These are phyloP conservation scores for Lordiphosa mommai DNA, from an alignment of 1,140 invertebrate species.

Conservation along the genomic window DNA sequence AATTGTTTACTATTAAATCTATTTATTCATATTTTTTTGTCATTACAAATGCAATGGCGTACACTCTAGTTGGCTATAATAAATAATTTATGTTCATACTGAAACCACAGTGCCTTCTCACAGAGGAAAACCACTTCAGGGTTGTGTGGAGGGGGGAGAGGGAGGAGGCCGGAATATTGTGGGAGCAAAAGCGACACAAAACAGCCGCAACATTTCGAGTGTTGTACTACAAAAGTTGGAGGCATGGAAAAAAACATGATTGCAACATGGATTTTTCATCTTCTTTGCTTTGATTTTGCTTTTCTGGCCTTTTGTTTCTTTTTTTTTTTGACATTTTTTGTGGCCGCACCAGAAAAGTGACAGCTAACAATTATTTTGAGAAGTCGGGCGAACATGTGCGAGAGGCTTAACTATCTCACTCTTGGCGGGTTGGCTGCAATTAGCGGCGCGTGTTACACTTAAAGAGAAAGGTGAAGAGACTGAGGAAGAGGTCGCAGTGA, in stretches of 20 bases:
- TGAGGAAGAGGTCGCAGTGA: neutral
- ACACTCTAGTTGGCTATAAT: neutral
- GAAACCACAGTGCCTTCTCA: conserved; percentile 24
- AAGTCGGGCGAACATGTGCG: conserved; percentile 24
- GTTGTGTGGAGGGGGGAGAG: neutral
- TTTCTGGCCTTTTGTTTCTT: conserved; percentile 5
- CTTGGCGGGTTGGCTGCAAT: conserved; percentile 37
- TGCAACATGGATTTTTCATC: conserved; percentile 52
- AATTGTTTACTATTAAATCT: neutral
- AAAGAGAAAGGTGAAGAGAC: conserved; percentile 38
- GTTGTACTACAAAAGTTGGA: conserved; percentile 17
- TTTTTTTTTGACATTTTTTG: conserved; percentile 28
- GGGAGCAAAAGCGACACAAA: conserved; percentile 21
- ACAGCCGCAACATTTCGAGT: conserved; percentile 24
- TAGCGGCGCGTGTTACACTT: conserved; percentile 54
- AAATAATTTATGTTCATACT: conserved; percentile 16
- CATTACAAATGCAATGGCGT: neutral
- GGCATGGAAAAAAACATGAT: conserved; percentile 46
- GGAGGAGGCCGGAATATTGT: conserved; percentile 23
- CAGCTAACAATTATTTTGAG: conserved; percentile 37
- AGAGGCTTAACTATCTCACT: conserved; percentile 1
- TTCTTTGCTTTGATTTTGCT: conserved; percentile 13
- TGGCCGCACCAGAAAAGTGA: conserved; percentile 13
- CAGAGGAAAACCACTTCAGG: conserved; percentile 15
- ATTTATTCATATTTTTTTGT: neutral